phyloP scores from a whole-genome alignment of 2,888 invertebrate genomes.

The Synanthedon andrenaeformis region DNA sequence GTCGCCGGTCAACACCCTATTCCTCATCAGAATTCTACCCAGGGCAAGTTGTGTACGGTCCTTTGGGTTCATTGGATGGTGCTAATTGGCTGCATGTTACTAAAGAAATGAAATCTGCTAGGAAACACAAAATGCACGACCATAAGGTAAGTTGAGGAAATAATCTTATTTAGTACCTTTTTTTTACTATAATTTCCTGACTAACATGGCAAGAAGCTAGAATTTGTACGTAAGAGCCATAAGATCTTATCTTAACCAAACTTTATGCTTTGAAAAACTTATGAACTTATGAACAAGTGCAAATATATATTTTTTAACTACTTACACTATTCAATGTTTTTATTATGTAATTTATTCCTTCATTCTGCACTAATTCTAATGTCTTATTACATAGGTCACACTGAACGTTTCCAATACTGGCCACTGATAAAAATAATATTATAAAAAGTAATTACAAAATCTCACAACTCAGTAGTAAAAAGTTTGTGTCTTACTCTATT shows the following conservation, averaged over 20 bases:
- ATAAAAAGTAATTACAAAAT: too few species aligned
- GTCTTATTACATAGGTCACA: too few species aligned
- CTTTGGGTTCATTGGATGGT: slow-evolving; percentile 78
- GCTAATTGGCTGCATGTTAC: slow-evolving; percentile 85
- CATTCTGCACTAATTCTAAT: too few species aligned
- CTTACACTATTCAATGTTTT: too few species aligned
- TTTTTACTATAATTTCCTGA: background rate
- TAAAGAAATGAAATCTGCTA: slow-evolving; percentile 76
- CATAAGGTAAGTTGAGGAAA: slow-evolving; percentile 49
- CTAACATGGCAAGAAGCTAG: background rate
- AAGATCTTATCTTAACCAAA: background rate
- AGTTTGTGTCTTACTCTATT: too few species aligned
- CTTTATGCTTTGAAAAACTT: too few species aligned
- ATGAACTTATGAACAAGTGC: background rate
- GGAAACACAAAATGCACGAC: slow-evolving; percentile 70
- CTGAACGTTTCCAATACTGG: too few species aligned
- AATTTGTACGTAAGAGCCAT: background rate
- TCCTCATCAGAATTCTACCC: slow-evolving; percentile 62
- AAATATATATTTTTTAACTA: background rate
- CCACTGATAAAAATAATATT: too few species aligned
- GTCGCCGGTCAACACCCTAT: slow-evolving; percentile 65
- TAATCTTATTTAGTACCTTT: background rate
- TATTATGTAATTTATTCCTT: too few species aligned
- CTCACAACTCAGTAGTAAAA: too few species aligned
- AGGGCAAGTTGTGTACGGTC: slow-evolving; percentile 76